These are phyloP conservation scores for Philonicus albiceps DNA, from an alignment of 2,888 invertebrate species.

Conservation along the genomic window DNA sequence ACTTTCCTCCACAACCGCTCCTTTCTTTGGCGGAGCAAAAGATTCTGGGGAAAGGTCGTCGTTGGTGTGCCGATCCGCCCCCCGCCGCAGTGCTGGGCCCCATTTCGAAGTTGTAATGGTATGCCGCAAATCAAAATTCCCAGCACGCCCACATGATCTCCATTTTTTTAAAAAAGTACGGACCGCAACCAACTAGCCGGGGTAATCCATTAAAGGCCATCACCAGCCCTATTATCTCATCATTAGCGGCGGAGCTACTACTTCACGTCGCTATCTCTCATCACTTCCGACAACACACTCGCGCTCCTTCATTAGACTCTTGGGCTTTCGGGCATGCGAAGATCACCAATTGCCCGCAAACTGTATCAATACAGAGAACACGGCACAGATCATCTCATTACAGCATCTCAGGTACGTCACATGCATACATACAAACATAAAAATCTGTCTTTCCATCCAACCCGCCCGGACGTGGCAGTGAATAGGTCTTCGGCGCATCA, in stretches of 20 bases:
- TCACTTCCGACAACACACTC: background rate
- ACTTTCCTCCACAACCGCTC: background rate
- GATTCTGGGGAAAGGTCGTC: slow-evolving; percentile 13
- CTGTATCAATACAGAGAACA: background rate
- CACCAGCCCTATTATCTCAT: background rate
- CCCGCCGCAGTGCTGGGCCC: background rate
- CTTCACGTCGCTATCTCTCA: background rate
- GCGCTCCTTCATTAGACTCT: background rate
- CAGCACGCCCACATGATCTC: background rate
- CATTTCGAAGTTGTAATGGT: background rate
- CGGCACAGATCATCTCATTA: background rate
- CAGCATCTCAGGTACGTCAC: background rate
- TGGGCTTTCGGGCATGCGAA: background rate
- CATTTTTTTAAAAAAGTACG: background rate
- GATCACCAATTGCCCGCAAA: background rate
- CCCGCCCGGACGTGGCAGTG: background rate
- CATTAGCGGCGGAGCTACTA: background rate
- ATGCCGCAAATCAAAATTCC: background rate
- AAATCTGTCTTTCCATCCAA: background rate
- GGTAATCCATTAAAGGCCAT: background rate
- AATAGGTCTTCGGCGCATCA: background rate
- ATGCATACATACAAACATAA: background rate
- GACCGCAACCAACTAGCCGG: background rate
- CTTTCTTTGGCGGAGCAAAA: background rate
- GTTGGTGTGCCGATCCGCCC: background rate